Evolutionary conservation across 2,888 invertebrate species (phyloP).

Genomic region (Papilio elwesi): DNA sequence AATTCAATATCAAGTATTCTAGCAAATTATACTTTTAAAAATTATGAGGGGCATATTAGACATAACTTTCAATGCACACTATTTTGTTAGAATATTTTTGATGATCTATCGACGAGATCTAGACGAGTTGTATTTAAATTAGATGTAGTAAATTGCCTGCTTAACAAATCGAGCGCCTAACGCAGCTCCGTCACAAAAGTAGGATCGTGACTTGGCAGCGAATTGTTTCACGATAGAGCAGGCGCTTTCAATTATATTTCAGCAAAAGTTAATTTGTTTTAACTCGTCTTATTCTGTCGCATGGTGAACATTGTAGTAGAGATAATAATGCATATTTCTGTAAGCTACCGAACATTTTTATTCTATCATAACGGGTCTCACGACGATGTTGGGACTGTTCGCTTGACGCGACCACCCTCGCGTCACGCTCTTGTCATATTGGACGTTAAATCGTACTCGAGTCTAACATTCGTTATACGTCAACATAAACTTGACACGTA

Average conservation of each 20-base stretch:
- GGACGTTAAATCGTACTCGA: no score
- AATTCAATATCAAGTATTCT: no score
- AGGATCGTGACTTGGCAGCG: constrained; percentile 25
- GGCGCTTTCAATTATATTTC: constrained; percentile 23
- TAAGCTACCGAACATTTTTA: not conserved
- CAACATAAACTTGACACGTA: no score
- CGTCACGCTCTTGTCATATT: no score
- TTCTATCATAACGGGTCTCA: no score
- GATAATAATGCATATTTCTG: not conserved
- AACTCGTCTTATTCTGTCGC: not conserved
- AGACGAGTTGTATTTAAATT: not conserved
- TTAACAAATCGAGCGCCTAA: constrained; percentile 23
- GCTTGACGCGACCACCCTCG: no score
- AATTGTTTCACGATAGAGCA: constrained; percentile 15
- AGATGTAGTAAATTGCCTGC: not conserved
- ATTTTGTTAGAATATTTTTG: no score
- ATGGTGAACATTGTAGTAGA: not conserved
- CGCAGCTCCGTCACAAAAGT: constrained; percentile 23
- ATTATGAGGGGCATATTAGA: no score
- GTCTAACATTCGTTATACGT: no score
- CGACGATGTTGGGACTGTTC: no score
- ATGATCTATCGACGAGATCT: not conserved
- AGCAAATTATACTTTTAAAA: no score
- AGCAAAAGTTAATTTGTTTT: constrained; percentile 9
- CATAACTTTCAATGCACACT: no score